These are phyloP conservation scores for Zygogramma bicolorata DNA, from an alignment of 2,888 invertebrate species.

Conservation along the genomic window DNA sequence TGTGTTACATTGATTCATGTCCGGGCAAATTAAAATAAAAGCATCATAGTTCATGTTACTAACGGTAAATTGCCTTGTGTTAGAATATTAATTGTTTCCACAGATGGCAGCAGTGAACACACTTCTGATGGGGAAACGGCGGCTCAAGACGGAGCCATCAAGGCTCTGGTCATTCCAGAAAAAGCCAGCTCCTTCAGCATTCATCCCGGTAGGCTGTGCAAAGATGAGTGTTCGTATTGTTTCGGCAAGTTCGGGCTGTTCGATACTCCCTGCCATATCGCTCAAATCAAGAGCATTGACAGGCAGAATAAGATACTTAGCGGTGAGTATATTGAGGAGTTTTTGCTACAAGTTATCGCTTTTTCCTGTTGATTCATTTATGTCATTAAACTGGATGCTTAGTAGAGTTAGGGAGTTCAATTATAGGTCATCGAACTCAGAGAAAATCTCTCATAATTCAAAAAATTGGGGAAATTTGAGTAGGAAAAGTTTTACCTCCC, in stretches of 20 bases:
- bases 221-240: conserved; percentile 89
- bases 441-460: too few species aligned
- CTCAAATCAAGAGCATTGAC: conserved; percentile 85
- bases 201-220: conserved; percentile 84
- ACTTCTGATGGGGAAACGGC: conserved; percentile 65
- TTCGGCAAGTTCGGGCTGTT: conserved; percentile 88
- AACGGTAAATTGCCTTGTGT: not conserved
- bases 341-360: not conserved
- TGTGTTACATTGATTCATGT: too few species aligned
- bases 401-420: too few species aligned
- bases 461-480: too few species aligned
- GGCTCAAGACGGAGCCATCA: conserved; percentile 65
- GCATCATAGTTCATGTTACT: too few species aligned
- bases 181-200: conserved; percentile 90
- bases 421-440: too few species aligned
- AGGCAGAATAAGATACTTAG: conserved; percentile 84
- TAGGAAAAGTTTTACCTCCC: too few species aligned
- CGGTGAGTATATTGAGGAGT: conserved; percentile 69
- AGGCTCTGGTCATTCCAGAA: conserved; percentile 85
- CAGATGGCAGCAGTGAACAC: conserved; percentile 67
- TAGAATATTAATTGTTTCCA: not conserved
- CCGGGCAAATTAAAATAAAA: too few species aligned
- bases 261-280: conserved; percentile 89
- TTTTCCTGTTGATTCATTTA: too few species aligned
- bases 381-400: too few species aligned